Base-by-base conservation (phyloP, 2,113 vertebrate genomes). In the Panurus biarmicus region DNA sequence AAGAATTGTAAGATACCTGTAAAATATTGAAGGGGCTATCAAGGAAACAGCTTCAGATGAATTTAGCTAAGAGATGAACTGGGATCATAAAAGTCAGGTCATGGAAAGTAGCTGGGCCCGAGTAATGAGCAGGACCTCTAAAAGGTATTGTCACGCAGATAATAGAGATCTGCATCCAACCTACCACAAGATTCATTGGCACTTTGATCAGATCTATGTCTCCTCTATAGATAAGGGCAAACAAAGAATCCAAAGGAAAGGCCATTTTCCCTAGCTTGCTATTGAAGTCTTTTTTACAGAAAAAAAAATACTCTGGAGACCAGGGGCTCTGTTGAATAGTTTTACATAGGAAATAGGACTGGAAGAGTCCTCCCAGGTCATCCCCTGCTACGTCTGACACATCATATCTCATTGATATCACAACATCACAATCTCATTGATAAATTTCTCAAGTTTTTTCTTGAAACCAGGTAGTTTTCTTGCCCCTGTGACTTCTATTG, bases 191-290 rank as follows among this genome's bases (percentile, higher is more conserved):
- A 94, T 88, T 95, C 93, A 95, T 77, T 77, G 90, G 65, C 51
- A 57, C 91, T 97, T 94, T 96, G 85, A 95, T 94, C 11, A 3
- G 75, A 88, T 93, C 75, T 83, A 38, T 93, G 62, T 80, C 89
- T 86, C 28, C 80, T 60, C 29, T 91, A 93, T 45, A 89, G 95
- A 61, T 53, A 91, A 83, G 64, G 78, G 84, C 92, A 95, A 95
- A 96, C 89, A 96, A 93, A 97, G 93, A 91, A 96, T 80, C 93
- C 93, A 96, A 94, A 91, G 87, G 61, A 91, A 95, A 94, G 74
- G 76, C 88, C 94, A 90, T 94, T 94, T 96, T 96, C 88, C 64
- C 66, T 23, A 71, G 31, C 72, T 95, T 75, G 38, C 84, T 91
- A 86, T 85, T 92, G 89, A 95, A 92, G 93, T 81, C 87, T 95